Conservation (phyloP, 2,888 invertebrate genomes). For the Drosophila mulleri region DNA sequence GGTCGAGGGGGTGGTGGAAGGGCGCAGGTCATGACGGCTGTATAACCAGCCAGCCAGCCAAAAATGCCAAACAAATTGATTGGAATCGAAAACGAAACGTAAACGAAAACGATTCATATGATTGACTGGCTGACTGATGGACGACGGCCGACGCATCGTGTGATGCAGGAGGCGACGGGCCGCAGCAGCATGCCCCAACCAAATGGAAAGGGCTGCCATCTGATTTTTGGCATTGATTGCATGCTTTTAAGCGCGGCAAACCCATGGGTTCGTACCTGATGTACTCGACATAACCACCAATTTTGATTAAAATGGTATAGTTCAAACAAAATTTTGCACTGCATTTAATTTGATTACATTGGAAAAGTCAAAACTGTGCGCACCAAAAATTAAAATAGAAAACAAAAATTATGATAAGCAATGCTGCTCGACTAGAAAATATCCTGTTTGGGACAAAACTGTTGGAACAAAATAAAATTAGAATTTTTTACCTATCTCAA, state of each 20-base stretch:
- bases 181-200: neutral
- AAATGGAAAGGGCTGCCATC: slow-evolving; percentile 15
- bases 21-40: slow-evolving; percentile 18
- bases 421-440: neutral
- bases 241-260: slow-evolving; percentile 32
- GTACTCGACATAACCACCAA: slow-evolving; percentile 9
- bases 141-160: slow-evolving; percentile 36
- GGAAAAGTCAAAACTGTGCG: slow-evolving; percentile 1
- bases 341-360: slow-evolving; percentile 48
- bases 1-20: neutral
- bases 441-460: neutral
- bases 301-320: slow-evolving; percentile 10
- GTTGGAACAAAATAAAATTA: too few relatives aligned
- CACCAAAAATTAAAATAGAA: neutral
- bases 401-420: neutral
- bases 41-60: slow-evolving; percentile 51
- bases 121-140: slow-evolving; percentile 72
- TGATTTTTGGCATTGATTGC: slow-evolving; percentile 58
- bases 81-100: slow-evolving; percentile 78
- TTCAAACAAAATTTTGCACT: slow-evolving; percentile 32
- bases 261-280: neutral
- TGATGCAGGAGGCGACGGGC: slow-evolving; percentile 13
- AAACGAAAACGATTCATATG: slow-evolving; percentile 78
- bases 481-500: too few relatives aligned
- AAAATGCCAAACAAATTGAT: slow-evolving; percentile 79